Evolutionary conservation across 1,140 invertebrate species (phyloP), one percentile per base, ranked within the genome.

Genomic region (Psilanteris sp.): DNA sequence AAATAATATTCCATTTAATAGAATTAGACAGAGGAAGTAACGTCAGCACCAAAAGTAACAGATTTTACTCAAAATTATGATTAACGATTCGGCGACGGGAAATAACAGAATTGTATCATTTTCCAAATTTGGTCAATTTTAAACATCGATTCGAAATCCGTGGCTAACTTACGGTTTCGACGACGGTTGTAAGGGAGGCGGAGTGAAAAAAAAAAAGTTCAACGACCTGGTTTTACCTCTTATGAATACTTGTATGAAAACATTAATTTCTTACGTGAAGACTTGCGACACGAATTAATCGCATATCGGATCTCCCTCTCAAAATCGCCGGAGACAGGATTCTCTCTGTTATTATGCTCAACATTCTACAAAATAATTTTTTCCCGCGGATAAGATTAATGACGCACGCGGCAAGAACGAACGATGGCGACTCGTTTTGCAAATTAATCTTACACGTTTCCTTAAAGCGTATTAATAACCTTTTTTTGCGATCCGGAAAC

Each of bases 281-380:
- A 77, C 81, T 81, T 70, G 81, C 77, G 79, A 83, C 80, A 80
- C 75, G 57, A 81, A 82, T 83, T 79, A 81, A 81, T 82, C 79
- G 74, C 54, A 61, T 64, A 64, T 77, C 68, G 78, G 74, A 72
- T 78, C 74, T 81, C 72, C 72, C 73, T 74, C 43, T 77, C 62
- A 75, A 76, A 76, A 77, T 74, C 71, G 68, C 74, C 71, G 77
- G 70, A 79, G 83, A 84, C 81, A 83, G 78, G 78, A 82, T 82
- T 81, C 80, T 70, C 77, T 78, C 72, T 82, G 79, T 83, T 84
- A 84, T 84, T 83, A 83, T 76, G 71, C 68, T 81, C 64, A 80
- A 84, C 78, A 79, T 84, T 83, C 81, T 82, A 77, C 73, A 82
- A 83, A 84, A 84, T 83, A 83, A 83, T 83, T 84, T 83, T 82